These are phyloP conservation scores for Apodemia mormo DNA, from an alignment of 2,888 invertebrate genomes.

Conservation along the genomic window DNA sequence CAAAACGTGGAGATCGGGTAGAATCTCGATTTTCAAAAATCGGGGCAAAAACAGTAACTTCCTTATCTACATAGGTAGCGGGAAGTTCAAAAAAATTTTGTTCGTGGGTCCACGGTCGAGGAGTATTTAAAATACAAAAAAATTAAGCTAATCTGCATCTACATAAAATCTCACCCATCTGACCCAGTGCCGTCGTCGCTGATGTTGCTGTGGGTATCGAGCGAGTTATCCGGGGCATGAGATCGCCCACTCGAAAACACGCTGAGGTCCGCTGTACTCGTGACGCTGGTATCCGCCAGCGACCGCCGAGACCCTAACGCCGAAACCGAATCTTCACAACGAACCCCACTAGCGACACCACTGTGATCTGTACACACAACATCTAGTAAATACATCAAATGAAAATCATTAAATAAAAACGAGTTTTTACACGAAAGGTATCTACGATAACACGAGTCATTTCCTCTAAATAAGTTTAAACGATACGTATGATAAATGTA, in stretches of 20 bases:
- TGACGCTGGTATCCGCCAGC: constrained; percentile 91
- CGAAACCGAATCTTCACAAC: constrained; percentile 85
- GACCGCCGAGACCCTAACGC: constrained; percentile 88
- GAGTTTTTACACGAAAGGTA: neutral
- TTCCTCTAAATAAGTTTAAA: neutral
- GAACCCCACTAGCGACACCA: constrained; percentile 61
- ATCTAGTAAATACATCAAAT: neutral
- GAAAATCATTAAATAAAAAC: neutral
- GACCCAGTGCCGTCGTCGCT: constrained; percentile 88
- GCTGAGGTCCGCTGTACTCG: constrained; percentile 91
- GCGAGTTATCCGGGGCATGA: constrained; percentile 87
- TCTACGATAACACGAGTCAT: neutral
- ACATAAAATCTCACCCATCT: constrained; percentile 80
- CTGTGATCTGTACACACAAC: constrained; percentile 59
- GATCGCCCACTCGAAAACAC: constrained; percentile 89
- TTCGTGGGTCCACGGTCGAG: neutral
- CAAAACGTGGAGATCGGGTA: too few relatives aligned
- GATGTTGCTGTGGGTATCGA: constrained; percentile 89
- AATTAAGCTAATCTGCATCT: constrained; percentile 42
- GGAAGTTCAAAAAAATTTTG: too few relatives aligned
- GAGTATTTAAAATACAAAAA: neutral
- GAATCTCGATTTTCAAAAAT: too few relatives aligned
- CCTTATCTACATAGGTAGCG: too few relatives aligned
- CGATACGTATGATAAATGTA: neutral
- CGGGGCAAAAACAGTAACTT: too few relatives aligned